A percentile compares a stretch with the other conserved stretches of the same genome.
These are phyloP conservation scores for Scaptodrosophila lebanonensis DNA, from an alignment of 1,140 invertebrate genomes.

Conservation along the genomic window DNA sequence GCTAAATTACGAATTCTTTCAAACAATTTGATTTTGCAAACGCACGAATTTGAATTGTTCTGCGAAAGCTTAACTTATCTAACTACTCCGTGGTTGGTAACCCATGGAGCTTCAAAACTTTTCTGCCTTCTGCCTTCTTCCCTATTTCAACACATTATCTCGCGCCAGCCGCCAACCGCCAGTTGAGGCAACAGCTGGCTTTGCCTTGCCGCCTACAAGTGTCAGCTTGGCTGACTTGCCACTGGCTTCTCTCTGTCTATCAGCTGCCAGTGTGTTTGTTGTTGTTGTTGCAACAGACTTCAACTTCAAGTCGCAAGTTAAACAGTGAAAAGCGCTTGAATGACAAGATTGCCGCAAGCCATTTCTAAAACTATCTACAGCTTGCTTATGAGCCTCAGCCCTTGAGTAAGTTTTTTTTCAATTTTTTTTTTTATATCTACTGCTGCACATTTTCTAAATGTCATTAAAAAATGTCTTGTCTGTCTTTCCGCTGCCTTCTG, in stretches of 20 bases:
- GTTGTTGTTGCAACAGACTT: conserved; percentile 43
- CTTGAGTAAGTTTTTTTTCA: conserved; percentile 3
- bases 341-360: conserved; percentile 45
- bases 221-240: conserved; percentile 25
- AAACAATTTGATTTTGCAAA: no score
- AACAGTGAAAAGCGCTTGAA: conserved; percentile 65
- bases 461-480: conserved; percentile 48
- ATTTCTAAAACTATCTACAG: conserved; percentile 48
- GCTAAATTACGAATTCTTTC: no score
- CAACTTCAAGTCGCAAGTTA: conserved; percentile 72
- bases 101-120: no score
- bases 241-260: conserved; percentile 28
- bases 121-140: no score
- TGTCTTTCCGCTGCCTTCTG: neutral
- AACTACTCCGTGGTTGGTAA: no score
- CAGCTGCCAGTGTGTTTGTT: conserved; percentile 30
- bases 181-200: conserved; percentile 41
- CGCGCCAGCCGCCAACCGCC: no score
- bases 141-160: no score
- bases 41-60: no score
- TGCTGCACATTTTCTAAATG: conserved; percentile 44
- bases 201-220: conserved; percentile 38
- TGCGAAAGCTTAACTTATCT: no score
- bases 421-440: conserved; percentile 7
- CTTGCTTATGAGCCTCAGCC: conserved; percentile 15